These are phyloP conservation scores for Fregetta grallaria DNA, from an alignment of 2,113 vertebrate genomes.

Conservation along the genomic window DNA sequence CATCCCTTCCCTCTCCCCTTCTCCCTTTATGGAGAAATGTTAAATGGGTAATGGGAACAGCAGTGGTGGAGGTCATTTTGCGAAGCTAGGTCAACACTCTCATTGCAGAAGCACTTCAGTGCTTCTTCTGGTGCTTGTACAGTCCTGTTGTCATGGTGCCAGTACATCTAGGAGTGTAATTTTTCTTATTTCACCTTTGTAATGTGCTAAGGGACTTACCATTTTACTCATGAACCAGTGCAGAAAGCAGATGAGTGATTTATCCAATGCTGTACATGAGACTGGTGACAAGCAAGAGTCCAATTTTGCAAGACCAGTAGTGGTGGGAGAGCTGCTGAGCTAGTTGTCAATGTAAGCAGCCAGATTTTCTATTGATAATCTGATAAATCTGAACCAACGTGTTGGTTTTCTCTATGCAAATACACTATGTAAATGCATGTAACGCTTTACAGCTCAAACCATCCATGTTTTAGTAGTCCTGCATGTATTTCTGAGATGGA, in stretches of 20 bases:
- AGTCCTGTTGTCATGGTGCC: background rate
- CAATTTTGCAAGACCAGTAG: background rate
- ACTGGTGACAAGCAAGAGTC: background rate
- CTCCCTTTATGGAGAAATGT: background rate
- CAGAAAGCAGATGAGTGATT: background rate
- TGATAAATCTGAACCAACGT: rapidly evolving
- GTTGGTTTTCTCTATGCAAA: background rate
- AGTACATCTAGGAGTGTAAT: background rate
- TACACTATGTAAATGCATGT: rapidly evolving
- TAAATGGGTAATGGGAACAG: background rate
- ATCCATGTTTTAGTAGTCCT: background rate
- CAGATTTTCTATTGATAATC: background rate
- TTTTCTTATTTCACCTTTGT: background rate
- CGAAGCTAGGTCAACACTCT: background rate
- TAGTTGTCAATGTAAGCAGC: background rate
- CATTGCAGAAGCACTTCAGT: background rate
- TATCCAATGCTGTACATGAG: background rate
- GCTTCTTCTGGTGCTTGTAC: background rate
- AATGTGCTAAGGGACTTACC: background rate
- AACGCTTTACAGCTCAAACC: background rate
- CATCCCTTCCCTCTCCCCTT: background rate
- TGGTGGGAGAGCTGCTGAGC: background rate
- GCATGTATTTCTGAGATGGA: background rate
- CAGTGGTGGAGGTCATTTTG: background rate
- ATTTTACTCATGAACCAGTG: rapidly evolving